These are phyloP conservation scores for Esperia sulphurella DNA, from an alignment of 2,888 invertebrate species.

Conservation along the genomic window DNA sequence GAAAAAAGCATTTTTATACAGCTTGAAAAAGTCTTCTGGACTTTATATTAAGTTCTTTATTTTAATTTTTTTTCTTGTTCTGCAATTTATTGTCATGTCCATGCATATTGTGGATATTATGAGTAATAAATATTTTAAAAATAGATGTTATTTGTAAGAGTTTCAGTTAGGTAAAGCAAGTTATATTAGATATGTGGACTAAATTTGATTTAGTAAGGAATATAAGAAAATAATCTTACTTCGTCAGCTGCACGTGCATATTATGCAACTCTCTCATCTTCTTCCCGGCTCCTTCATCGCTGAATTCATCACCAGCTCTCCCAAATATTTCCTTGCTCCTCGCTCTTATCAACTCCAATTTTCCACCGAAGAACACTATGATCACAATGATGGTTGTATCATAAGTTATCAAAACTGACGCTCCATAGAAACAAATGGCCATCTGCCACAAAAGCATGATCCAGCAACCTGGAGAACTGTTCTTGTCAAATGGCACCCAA, in stretches of 20 bases:
- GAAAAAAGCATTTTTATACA: too few relatives aligned
- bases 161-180: too few relatives aligned
- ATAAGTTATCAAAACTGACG: slow-evolving; percentile 45
- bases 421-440: slow-evolving; percentile 45
- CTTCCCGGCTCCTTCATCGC: slow-evolving; percentile 26
- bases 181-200: neutral
- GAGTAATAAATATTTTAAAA: too few relatives aligned
- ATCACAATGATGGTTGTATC: slow-evolving; percentile 49
- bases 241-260: slow-evolving; percentile 43
- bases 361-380: slow-evolving; percentile 62
- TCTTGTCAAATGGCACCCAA: slow-evolving; percentile 62
- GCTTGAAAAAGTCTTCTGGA: too few relatives aligned
- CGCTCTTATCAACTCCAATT: slow-evolving; percentile 50
- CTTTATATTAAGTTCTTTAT: too few relatives aligned
- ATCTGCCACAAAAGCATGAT: slow-evolving; percentile 50
- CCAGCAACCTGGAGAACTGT: slow-evolving; percentile 53
- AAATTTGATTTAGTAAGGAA: neutral
- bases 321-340: slow-evolving; percentile 51
- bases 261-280: slow-evolving; percentile 41
- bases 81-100: too few relatives aligned
- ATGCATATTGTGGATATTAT: too few relatives aligned
- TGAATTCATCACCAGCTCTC: slow-evolving; percentile 17
- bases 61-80: too few relatives aligned
- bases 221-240: slow-evolving; percentile 38
- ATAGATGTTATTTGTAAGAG: too few relatives aligned